Evolutionary conservation across 1,140 invertebrate genomes (phyloP).

Genomic region (Leptonema lineaticorne): DNA sequence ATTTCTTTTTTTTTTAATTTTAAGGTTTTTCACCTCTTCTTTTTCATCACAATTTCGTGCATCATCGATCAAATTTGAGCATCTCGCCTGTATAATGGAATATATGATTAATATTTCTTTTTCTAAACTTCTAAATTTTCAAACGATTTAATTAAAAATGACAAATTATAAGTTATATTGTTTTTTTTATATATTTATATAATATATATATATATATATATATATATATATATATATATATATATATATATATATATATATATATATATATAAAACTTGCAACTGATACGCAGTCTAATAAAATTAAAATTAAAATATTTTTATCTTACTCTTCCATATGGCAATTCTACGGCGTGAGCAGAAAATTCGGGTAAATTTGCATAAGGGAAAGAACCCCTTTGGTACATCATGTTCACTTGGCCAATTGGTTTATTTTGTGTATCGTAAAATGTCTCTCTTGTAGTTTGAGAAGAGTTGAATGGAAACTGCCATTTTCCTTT

Average conservation of each 20-base stretch:
- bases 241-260: neutral
- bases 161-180: no score
- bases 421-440: slow-evolving; percentile 54
- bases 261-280: neutral
- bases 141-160: neutral
- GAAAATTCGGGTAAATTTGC: slow-evolving; percentile 57
- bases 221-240: neutral
- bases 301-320: no score
- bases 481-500: slow-evolving; percentile 76
- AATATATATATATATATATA: neutral
- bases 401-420: slow-evolving; percentile 65
- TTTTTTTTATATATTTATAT: neutral
- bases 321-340: slow-evolving; percentile 59
- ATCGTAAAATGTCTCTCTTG: slow-evolving; percentile 55
- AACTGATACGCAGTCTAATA: no score
- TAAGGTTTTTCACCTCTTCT: neutral
- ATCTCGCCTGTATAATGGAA: neutral
- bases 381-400: slow-evolving; percentile 57
- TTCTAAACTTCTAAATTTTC: no score
- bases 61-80: neutral
- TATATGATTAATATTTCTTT: no score
- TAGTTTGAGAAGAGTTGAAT: slow-evolving; percentile 69
- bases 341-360: slow-evolving; percentile 68
- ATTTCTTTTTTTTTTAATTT: neutral
- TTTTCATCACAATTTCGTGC: neutral